Evolutionary conservation across 2,113 vertebrate species (phyloP).

Genomic region (Calyptommatus sinebrachiatus): DNA sequence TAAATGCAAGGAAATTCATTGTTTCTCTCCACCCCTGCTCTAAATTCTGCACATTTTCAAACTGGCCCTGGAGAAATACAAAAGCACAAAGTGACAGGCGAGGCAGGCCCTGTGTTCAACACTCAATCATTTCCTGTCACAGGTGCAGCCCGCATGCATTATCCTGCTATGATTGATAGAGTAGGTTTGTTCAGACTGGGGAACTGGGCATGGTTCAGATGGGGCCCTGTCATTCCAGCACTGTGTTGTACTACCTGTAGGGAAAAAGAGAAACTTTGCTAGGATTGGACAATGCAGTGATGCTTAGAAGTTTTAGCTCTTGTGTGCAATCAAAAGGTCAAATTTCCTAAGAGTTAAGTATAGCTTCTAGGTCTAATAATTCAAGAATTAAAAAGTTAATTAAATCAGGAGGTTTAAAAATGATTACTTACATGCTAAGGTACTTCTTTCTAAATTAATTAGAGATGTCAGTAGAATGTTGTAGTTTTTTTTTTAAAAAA

Average conservation of each 20-base stretch:
- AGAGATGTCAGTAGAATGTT: not conserved
- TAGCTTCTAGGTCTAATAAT: constrained; percentile 37
- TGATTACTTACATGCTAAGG: not conserved
- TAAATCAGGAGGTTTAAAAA: not conserved
- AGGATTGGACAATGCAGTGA: constrained; percentile 42
- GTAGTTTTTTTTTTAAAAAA: not conserved
- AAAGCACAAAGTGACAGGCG: constrained; percentile 74
- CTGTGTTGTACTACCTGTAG: constrained; percentile 73
- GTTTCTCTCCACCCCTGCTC: constrained; percentile 34
- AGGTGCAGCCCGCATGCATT: constrained; percentile 78
- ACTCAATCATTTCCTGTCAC: constrained; percentile 85
- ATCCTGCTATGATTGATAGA: constrained; percentile 85
- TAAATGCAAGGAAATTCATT: constrained; percentile 32
- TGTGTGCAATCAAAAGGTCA: constrained; percentile 38
- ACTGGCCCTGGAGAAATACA: constrained; percentile 78
- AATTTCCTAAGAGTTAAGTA: constrained; percentile 50
- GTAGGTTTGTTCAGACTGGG: constrained; percentile 72
- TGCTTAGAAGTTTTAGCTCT: constrained; percentile 56
- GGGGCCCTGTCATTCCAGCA: constrained; percentile 71
- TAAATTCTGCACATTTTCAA: constrained; percentile 70
- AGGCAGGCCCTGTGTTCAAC: constrained; percentile 74
- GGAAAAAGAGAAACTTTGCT: constrained; percentile 64
- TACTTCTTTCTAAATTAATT: not conserved
- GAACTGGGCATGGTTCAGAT: constrained; percentile 71
- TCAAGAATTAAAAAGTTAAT: not conserved